Conservation (phyloP, 1,140 invertebrate genomes). For the Oscheius sp. region DNA sequence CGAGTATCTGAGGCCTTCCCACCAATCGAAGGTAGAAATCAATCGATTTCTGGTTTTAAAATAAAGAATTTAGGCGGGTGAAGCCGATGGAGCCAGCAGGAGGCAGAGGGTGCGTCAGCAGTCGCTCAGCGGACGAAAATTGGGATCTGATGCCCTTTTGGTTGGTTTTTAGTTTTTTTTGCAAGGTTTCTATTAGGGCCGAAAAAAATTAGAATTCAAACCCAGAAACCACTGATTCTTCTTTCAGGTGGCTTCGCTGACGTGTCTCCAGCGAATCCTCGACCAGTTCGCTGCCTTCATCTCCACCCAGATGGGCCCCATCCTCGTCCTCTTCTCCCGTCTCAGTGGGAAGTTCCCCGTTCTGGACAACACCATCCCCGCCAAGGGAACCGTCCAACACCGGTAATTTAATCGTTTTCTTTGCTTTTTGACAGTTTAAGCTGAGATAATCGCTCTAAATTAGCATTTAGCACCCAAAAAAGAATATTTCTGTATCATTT, state of each 20-base stretch:
- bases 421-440: too few relatives aligned
- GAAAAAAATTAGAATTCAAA: neutral
- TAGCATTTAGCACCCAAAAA: too few relatives aligned
- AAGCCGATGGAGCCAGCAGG: neutral
- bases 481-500: too few relatives aligned
- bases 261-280: constrained; percentile 38
- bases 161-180: neutral
- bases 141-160: constrained; percentile 31
- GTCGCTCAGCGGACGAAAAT: constrained; percentile 25
- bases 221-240: neutral
- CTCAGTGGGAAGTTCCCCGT: constrained; percentile 8
- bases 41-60: neutral
- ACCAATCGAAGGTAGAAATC: neutral
- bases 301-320: constrained; percentile 14
- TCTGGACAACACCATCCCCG: neutral
- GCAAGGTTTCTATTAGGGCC: neutral
- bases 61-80: neutral
- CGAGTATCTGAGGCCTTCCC: constrained; percentile 18
- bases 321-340: constrained; percentile 18
- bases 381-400: neutral
- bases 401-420: too few relatives aligned
- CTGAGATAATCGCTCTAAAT: too few relatives aligned
- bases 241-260: constrained; percentile 36
- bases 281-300: constrained; percentile 40
- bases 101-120: constrained; percentile 32